Evolutionary conservation across 2,113 vertebrate species (phyloP), one percentile per base, ranked within the genome.

Genomic region (Pao palembangensis): DNA sequence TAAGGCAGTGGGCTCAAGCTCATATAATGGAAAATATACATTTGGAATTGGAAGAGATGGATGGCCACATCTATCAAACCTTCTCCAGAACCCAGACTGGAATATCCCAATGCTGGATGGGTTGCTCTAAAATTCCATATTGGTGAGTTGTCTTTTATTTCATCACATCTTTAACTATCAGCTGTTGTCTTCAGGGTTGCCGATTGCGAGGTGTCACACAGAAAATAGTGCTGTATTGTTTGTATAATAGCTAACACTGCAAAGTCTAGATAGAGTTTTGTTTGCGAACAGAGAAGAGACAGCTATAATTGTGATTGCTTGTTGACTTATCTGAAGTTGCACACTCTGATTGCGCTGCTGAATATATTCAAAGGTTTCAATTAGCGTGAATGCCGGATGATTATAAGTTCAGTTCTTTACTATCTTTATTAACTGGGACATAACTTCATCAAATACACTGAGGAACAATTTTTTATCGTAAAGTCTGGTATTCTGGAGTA

Each of bases 171-270:
- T 38, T 38, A 12, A 11, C 34, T 12, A 8, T 38, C 1, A 12
- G 34, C 49, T 23, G 61, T 51, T 64, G 62, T 76, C 56, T 73
- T 59, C 72, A 56, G 49, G 66, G 41, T 63, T 21, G 46, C 61
- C 73, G 80, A 79, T 71, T 76, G 62, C 49, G 21, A 41, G 59
- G 67, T 55, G 69, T 73, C 69, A 64, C 61, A 62, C 69, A 59
- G 62, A 66, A 28, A 13, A 72, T 25, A 4, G 58, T 18, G n/a
- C 23, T 64, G 25, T 34, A 25, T 43, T 64, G 31, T 58, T 48
- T 67, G 16, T 1, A 16, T 8, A 1, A 14, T 18, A 42, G 25
- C 51, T 55, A 59, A 64, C 34, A 12, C 34, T 38, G 34, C 31
- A 19, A 11, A 0, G 13, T 41, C 44, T 58, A 2, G 51, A 51